These are phyloP conservation scores for Drosophila burlai DNA, from an alignment of 1,140 invertebrate species.

Conservation along the genomic window DNA sequence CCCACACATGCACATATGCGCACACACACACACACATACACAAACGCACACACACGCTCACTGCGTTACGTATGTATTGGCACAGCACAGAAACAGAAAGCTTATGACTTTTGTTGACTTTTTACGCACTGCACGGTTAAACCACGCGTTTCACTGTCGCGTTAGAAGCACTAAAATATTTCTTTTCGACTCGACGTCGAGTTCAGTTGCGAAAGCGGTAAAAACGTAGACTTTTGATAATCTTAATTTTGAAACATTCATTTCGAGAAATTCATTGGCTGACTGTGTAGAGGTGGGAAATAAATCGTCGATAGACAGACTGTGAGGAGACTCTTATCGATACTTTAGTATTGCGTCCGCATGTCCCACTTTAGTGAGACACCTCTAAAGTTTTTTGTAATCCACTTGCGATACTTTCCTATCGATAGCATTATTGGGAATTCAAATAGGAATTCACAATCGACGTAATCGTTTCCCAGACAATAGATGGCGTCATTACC, in stretches of 20 bases:
- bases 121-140: constrained; percentile 28
- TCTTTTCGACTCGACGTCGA: not conserved
- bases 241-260: constrained; percentile 27
- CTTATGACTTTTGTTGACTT: constrained; percentile 49
- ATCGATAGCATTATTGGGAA: too few species aligned
- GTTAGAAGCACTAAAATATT: constrained; percentile 1
- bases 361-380: too few species aligned
- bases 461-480: not conserved
- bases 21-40: constrained; percentile 2
- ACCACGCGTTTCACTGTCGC: constrained; percentile 17
- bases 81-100: constrained; percentile 28
- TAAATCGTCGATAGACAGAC: too few species aligned
- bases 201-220: not conserved
- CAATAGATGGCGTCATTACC: not conserved
- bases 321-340: too few species aligned
- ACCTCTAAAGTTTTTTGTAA: too few species aligned
- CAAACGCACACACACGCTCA: constrained; percentile 14
- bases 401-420: too few species aligned
- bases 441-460: too few species aligned
- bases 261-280: constrained; percentile 6
- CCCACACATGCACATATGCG: constrained; percentile 19
- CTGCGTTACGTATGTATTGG: constrained; percentile 35
- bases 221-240: constrained; percentile 1
- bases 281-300: not conserved
- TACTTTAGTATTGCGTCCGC: too few species aligned